Evolutionary conservation across 2,888 invertebrate species (phyloP), one percentile per base, ranked within the genome.

Genomic region (Apamea epomidion): DNA sequence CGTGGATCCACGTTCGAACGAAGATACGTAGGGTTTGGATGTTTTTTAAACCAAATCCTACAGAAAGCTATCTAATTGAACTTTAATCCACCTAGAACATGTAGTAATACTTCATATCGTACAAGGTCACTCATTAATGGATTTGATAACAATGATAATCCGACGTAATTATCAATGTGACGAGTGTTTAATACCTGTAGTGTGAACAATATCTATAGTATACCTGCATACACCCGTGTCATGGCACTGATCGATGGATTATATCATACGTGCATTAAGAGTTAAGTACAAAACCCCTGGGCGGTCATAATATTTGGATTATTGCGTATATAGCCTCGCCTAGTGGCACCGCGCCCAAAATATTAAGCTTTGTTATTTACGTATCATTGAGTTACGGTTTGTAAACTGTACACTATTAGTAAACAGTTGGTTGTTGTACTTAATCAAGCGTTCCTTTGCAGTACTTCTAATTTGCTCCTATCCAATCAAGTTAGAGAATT

Each of bases 121-220:
- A 51, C 65, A 65, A 83, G 64, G 65, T 48, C 32, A 83, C 54
- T 48, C 32, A 78, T 64, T 65, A 65, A 70, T 25, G 45, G 12
- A 78, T 42, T 78, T 37, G 80, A 83, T 83, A 83, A 67, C 8
- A 79, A 29, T 29, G 5, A 54, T 74, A 79, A 83, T 73, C 10
- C 12, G 58, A 74, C 45, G 58, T 58, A 64, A 60, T 42, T 42
- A 65, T 70, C 67, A 82, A 64, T 42, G 42, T 82, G n/a, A 78
- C 48, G 54, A 51, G 60, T 73, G 45, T 65, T 48, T 21, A 37
- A 25, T n/a, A 58, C 32, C 32, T n/a, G n/a, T 29, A 45, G 45
- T 48, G n/a, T 37, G 10, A 58, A 58, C 25, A 58, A 32, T 32
- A 58, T n/a, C 18, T n/a, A 21, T 29, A 45, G 21, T 37, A n/a